Conservation (phyloP, 2,113 vertebrate genomes). For the Oncorhynchus mykiss region DNA sequence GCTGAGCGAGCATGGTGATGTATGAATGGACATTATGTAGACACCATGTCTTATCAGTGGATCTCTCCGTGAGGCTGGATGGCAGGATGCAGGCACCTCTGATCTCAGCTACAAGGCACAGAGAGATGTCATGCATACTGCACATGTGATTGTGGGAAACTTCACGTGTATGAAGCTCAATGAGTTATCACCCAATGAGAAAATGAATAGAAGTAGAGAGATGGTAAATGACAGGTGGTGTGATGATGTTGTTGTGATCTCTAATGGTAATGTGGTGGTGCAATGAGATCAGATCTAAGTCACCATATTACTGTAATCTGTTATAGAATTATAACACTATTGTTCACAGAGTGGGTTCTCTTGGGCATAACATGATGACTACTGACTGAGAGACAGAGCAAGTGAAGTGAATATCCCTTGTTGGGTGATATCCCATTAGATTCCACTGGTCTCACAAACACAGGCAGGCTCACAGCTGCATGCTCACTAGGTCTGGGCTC, state of each 20-base stretch:
- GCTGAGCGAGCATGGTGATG: not conserved
- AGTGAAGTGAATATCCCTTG: constrained; percentile 43
- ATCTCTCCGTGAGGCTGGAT: too few relatives aligned
- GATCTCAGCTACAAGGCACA: too few relatives aligned
- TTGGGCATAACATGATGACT: not conserved
- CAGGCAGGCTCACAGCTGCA: constrained; percentile 15
- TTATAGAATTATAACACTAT: not conserved
- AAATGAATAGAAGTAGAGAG: too few relatives aligned
- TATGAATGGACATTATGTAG: constrained; percentile 25
- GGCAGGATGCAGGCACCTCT: too few relatives aligned
- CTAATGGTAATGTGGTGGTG: too few relatives aligned
- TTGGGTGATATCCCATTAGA: constrained; percentile 41
- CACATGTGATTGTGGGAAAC: too few relatives aligned
- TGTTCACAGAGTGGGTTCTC: not conserved
- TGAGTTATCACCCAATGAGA: too few relatives aligned
- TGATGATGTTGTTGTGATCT: too few relatives aligned
- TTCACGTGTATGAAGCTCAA: too few relatives aligned
- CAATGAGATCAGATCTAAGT: too few relatives aligned
- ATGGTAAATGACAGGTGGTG: too few relatives aligned
- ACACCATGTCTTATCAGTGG: not conserved
- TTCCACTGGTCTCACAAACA: constrained; percentile 22
- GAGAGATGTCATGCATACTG: too few relatives aligned
- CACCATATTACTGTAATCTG: not conserved
- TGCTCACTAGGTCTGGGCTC: constrained; percentile 3
- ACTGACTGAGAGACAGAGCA: constrained; percentile 33